Conservation (phyloP, 2,797 vertebrate genomes). For the Clarias pachynema region DNA sequence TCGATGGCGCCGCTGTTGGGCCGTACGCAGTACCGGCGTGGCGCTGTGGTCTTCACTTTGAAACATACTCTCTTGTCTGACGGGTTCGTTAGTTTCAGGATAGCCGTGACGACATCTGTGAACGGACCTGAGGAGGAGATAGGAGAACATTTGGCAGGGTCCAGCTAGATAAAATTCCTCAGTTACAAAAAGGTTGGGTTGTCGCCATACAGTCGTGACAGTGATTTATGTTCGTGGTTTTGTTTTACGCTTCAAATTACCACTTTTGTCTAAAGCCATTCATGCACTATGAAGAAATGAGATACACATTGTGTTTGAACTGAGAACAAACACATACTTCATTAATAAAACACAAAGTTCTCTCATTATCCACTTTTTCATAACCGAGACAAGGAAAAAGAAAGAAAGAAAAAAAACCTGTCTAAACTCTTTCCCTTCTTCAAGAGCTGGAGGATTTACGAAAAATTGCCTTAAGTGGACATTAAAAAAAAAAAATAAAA, state of each 20-base stretch:
- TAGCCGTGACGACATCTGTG: constrained; percentile 98
- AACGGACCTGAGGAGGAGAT: constrained; percentile 85
- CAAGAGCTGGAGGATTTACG: not conserved
- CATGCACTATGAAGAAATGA: not conserved
- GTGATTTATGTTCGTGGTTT: too few relatives aligned
- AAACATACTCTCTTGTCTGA: constrained; percentile 97
- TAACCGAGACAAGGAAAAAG: not conserved
- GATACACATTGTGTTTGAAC: not conserved
- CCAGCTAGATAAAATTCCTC: not conserved
- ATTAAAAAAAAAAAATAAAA: not conserved
- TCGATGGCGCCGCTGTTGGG: constrained; percentile 97
- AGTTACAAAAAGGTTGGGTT: not conserved
- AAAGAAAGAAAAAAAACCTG: not conserved
- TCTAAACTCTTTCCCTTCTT: not conserved
- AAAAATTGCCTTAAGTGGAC: not conserved
- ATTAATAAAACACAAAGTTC: not conserved
- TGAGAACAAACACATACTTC: not conserved
- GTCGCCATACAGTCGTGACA: not conserved
- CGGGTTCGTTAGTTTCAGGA: constrained; percentile 95
- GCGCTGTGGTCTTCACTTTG: constrained; percentile 99
- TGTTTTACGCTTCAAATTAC: too few relatives aligned
- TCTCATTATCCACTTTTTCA: not conserved
- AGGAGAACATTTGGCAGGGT: not conserved
- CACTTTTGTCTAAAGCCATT: too few relatives aligned
- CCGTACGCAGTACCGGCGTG: constrained; percentile 95